Evolutionary conservation across 2,797 vertebrate species (phyloP).

Genomic region (Limnodromus scolopaceus): DNA sequence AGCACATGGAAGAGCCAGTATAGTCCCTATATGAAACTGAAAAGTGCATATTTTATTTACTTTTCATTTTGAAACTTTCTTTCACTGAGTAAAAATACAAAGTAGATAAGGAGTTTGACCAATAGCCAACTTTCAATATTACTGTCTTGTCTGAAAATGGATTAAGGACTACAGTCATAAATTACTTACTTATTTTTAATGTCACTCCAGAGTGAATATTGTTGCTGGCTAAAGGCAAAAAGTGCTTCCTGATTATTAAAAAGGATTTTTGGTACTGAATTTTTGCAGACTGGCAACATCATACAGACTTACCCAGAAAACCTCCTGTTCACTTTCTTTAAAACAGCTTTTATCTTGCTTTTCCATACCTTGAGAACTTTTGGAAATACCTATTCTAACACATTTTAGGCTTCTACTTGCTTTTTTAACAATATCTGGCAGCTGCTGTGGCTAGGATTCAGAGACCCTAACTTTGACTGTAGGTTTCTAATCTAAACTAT

Average conservation of each 20-base stretch:
- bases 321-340: not conserved
- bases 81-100: not conserved
- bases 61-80: not conserved
- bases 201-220: not conserved
- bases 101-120: not conserved
- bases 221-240: not conserved
- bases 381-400: not conserved
- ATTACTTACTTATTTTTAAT: not conserved
- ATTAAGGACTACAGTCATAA: not conserved
- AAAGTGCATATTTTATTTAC: not conserved
- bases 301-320: not conserved
- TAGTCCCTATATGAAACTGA: not conserved
- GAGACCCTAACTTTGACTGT: not conserved
- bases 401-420: not conserved
- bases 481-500: not conserved
- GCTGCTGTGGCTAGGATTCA: not conserved
- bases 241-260: not conserved
- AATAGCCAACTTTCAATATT: not conserved
- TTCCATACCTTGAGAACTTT: not conserved
- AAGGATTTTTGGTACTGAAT: not conserved
- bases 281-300: not conserved
- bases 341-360: slow-evolving; percentile 8
- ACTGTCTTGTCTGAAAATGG: not conserved
- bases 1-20: not conserved
- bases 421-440: not conserved